A percentile compares a stretch with the other conserved stretches of the same genome.
phyloP scores from a whole-genome alignment of 2,797 vertebrate genomes.

The Brachyrhaphis roseni region DNA sequence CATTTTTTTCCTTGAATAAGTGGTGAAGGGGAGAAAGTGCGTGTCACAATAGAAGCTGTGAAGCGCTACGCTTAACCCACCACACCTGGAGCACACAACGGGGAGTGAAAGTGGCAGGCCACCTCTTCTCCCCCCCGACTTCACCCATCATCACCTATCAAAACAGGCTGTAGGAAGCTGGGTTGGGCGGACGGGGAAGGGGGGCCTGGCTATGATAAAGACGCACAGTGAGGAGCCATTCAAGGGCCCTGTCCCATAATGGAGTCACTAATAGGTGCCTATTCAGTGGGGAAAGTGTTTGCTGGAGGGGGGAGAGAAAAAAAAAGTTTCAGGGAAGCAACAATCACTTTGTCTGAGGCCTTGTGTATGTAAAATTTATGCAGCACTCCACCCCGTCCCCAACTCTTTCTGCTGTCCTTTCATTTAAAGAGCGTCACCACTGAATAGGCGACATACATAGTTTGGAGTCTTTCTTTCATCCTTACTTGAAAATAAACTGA shows the following conservation, averaged over 20 bases:
- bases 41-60: slow-evolving; percentile 77
- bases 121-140: slow-evolving; percentile 31
- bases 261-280: slow-evolving; percentile 87
- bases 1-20: slow-evolving; percentile 78
- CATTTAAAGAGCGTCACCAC: slow-evolving; percentile 69
- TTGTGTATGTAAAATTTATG: slow-evolving; percentile 84
- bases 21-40: slow-evolving; percentile 80
- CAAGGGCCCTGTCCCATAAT: slow-evolving; percentile 82
- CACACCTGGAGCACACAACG: slow-evolving; percentile 90
- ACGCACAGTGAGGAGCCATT: slow-evolving; percentile 85
- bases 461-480: slow-evolving; percentile 81
- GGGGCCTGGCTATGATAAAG: slow-evolving; percentile 79
- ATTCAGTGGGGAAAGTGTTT: slow-evolving; percentile 86
- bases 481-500: slow-evolving; percentile 76
- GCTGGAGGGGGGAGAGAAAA: slow-evolving; percentile 68
- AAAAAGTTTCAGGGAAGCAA: slow-evolving; percentile 79
- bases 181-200: slow-evolving; percentile 32
- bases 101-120: slow-evolving; percentile 60
- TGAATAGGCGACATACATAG: slow-evolving; percentile 80
- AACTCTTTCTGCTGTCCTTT: slow-evolving; percentile 61
- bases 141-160: slow-evolving; percentile 77
- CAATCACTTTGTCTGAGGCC: slow-evolving; percentile 82
- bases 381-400: slow-evolving; percentile 61
- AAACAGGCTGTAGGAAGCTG: slow-evolving; percentile 73
- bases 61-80: slow-evolving; percentile 77